Evolutionary conservation across 1,140 invertebrate genomes (phyloP), one percentile per base, ranked within the genome.

Genomic region (Drosophila kanapiae): DNA sequence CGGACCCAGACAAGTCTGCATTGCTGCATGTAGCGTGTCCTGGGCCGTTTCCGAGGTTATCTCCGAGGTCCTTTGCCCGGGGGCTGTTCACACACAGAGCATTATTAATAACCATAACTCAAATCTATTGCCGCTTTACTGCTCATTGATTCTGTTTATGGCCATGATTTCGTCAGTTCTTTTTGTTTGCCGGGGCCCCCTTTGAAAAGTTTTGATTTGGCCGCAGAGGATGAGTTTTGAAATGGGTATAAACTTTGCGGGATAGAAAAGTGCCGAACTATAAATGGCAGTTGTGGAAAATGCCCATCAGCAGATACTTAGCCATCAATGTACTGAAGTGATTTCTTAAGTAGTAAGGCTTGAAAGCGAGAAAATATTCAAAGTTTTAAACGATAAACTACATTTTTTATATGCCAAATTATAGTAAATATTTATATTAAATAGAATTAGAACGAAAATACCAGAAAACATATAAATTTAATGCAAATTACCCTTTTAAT

Each of bases 71-170:
- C 54, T 53, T 54, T 43, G 51, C 38, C 60, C 42, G 23, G 45
- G 49, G 69, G 64, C 67, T 23, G 29, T 35, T 33, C 43, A 57
- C 65, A 45, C 69, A 71, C 14, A 49, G 69, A 49, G 69, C 77
- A 88, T 88, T 88, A 88, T 88, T 88, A 88, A 88, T 88, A 88
- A 84, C 84, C 84, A 88, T 88, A 88, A 88, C 84, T 88, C 84
- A 88, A 88, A 88, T 88, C 84, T 90, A 88, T 88, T 88, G 84
- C 78, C 78, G 85, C 80, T 88, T 88, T 88, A 87, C 85, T 88
- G 84, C 80, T 88, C 84, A 88, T 88, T 88, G 84, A 88, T 84
- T 88, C 85, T 78, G 84, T 84, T 84, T 88, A 88, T 88, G 80
- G 49, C 53, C 67, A 59, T 57, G 79, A 67, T 71, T 76, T 82